phyloP scores from a whole-genome alignment of 2,797 vertebrate genomes.

The Acanthurus tractus region DNA sequence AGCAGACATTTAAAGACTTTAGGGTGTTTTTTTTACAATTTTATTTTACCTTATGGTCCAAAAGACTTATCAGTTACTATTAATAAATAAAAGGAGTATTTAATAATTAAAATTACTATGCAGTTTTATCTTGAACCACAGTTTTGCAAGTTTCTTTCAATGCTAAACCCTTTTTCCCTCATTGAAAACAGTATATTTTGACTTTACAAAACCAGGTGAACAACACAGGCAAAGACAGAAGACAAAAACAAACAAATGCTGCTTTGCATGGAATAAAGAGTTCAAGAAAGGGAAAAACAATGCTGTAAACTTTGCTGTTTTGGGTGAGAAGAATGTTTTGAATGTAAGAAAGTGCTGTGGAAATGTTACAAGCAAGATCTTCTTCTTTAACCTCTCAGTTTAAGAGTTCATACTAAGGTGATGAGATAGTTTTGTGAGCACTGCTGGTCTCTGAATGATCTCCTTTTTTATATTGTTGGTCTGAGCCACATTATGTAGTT shows the following conservation, averaged over 20 bases:
- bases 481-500: constrained; percentile 24
- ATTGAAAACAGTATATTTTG: not conserved
- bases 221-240: not conserved
- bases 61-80: too few relatives aligned
- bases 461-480: constrained; percentile 7
- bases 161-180: not conserved
- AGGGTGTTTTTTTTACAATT: too few relatives aligned
- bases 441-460: constrained; percentile 7
- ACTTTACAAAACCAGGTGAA: constrained; percentile 1
- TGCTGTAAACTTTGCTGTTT: not conserved
- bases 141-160: not conserved
- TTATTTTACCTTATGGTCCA: too few relatives aligned
- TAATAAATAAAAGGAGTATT: too few relatives aligned
- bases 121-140: too few relatives aligned
- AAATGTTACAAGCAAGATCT: not conserved
- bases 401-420: not conserved
- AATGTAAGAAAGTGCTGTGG: not conserved
- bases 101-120: not conserved
- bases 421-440: not conserved
- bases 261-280: not conserved
- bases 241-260: not conserved
- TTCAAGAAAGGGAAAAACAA: not conserved
- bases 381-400: not conserved
- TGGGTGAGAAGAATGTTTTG: not conserved
- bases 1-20: not conserved